phyloP scores from a whole-genome alignment of 2,797 vertebrate species.

The Clarias platycephalus region DNA sequence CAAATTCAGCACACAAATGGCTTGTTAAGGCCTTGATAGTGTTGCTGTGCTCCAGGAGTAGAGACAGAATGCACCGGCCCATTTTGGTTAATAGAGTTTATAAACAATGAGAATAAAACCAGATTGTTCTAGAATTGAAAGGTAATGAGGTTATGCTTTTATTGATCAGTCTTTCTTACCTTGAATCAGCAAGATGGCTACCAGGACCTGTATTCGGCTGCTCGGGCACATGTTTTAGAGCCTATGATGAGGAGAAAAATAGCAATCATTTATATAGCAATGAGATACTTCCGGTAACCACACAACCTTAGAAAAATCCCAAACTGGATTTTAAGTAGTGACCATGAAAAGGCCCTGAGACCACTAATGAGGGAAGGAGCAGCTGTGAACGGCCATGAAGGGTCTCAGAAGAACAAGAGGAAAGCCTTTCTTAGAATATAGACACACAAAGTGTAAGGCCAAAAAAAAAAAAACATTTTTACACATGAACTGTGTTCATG shows the following conservation, averaged over 20 bases:
- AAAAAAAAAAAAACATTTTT: background rate
- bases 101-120: background rate
- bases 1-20: background rate
- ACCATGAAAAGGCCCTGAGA: constrained; percentile 29
- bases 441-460: background rate
- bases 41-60: background rate
- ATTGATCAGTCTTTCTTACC: constrained; percentile 53
- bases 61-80: background rate
- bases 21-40: background rate
- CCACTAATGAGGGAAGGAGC: constrained; percentile 19
- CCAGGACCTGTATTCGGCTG: constrained; percentile 53
- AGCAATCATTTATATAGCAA: constrained; percentile 1
- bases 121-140: background rate
- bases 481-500: too few relatives aligned
- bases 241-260: constrained; percentile 62
- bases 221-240: constrained; percentile 63
- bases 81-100: background rate
- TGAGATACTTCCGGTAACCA: constrained; percentile 12
- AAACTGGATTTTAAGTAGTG: constrained; percentile 21
- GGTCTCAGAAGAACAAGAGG: constrained; percentile 16
- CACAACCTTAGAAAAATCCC: constrained; percentile 16
- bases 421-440: constrained; percentile 15
- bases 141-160: background rate
- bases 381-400: constrained; percentile 15
- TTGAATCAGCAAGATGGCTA: constrained; percentile 63